These are phyloP conservation scores for Bombus affinis DNA, from an alignment of 1,140 invertebrate genomes.

Conservation along the genomic window DNA sequence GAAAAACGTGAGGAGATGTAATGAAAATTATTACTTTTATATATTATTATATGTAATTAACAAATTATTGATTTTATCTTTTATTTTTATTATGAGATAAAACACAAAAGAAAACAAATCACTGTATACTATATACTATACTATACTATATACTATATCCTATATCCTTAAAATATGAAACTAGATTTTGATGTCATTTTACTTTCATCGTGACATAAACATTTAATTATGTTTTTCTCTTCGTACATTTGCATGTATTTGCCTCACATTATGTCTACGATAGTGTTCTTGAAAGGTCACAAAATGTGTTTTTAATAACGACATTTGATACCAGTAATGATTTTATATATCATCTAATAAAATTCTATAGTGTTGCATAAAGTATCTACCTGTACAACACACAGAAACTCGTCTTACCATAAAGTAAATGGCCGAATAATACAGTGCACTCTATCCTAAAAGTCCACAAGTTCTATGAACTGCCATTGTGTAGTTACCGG, in stretches of 20 bases:
- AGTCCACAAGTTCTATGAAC: neutral
- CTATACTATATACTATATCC: too few relatives aligned
- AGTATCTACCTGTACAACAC: neutral
- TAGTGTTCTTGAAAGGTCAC: neutral
- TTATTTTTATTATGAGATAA: too few relatives aligned
- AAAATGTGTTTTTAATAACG: neutral
- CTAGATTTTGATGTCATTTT: too few relatives aligned
- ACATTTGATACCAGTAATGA: neutral
- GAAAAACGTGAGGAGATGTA: neutral
- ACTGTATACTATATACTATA: too few relatives aligned
- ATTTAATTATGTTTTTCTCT: too few relatives aligned
- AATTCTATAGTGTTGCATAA: neutral
- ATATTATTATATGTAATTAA: too few relatives aligned
- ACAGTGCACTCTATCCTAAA: neutral
- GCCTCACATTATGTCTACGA: neutral
- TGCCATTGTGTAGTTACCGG: neutral
- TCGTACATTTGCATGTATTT: too few relatives aligned
- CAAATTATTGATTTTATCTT: too few relatives aligned
- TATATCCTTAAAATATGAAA: too few relatives aligned
- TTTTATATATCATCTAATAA: neutral
- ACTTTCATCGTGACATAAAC: too few relatives aligned
- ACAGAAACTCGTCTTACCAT: neutral
- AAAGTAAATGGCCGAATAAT: neutral
- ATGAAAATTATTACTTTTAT: neutral
- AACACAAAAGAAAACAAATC: too few relatives aligned